phyloP scores from a whole-genome alignment of 1,140 invertebrate genomes.

The Parapsyche elsis region DNA sequence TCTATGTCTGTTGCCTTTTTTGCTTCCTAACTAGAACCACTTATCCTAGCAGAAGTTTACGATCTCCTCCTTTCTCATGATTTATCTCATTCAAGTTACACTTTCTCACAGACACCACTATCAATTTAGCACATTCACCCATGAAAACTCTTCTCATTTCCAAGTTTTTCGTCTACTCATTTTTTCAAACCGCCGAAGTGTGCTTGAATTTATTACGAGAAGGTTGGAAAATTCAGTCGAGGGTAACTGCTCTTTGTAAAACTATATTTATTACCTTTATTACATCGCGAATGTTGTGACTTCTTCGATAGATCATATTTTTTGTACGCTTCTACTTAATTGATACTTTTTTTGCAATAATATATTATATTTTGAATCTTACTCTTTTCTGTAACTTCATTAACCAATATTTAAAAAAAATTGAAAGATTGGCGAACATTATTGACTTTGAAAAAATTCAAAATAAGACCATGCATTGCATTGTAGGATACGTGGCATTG shows the following conservation, averaged over 20 bases:
- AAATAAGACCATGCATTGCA: too few species aligned
- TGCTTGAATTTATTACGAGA: neutral
- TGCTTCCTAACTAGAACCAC: too few species aligned
- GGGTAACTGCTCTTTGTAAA: neutral
- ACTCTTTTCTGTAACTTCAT: too few species aligned
- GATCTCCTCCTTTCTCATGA: neutral
- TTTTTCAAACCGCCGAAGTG: neutral
- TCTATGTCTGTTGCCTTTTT: too few species aligned
- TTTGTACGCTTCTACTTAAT: neutral
- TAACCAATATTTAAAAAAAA: too few species aligned
- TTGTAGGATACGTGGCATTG: conserved; percentile 9
- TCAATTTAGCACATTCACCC: conserved; percentile 1
- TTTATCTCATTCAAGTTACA: conserved; percentile 2
- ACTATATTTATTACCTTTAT: neutral
- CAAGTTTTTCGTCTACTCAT: neutral
- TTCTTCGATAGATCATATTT: neutral
- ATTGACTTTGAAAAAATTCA: too few species aligned
- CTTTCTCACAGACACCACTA: conserved; percentile 3
- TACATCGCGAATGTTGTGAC: neutral
- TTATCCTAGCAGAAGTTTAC: too few species aligned
- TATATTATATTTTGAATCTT: too few species aligned
- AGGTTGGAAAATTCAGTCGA: neutral
- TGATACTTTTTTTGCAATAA: neutral
- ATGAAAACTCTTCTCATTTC: conserved; percentile 4
- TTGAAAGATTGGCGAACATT: too few species aligned